A percentile compares a stretch with the other conserved stretches of the same genome.
Conservation (phyloP, 2,888 invertebrate genomes). For the Aleiodes leptofemur region DNA sequence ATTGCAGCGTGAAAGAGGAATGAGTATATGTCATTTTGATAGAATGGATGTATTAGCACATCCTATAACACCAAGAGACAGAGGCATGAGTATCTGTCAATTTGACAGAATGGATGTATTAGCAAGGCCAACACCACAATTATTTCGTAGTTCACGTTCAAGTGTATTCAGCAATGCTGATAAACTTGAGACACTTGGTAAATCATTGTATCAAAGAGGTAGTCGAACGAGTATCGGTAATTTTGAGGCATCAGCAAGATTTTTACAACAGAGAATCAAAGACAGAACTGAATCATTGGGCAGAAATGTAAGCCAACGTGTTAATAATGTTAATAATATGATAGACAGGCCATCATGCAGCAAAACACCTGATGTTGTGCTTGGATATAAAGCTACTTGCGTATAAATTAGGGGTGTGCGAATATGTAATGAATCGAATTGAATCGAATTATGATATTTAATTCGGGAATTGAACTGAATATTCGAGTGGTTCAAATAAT, state of each 20-base stretch:
- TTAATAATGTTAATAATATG: not conserved
- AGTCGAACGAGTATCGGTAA: slow-evolving; percentile 57
- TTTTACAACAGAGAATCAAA: slow-evolving; percentile 46
- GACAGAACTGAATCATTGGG: slow-evolving; percentile 45
- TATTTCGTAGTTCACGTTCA: slow-evolving; percentile 57
- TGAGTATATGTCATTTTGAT: slow-evolving; percentile 67
- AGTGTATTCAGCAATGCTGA: slow-evolving; percentile 62
- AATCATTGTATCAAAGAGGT: slow-evolving; percentile 51
- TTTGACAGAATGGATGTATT: slow-evolving; percentile 63
- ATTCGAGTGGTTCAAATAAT: too few species aligned
- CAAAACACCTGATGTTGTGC: slow-evolving; percentile 64
- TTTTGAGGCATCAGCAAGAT: slow-evolving; percentile 54
- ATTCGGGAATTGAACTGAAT: too few species aligned
- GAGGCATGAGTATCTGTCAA: slow-evolving; percentile 66
- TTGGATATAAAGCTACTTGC: slow-evolving; percentile 69
- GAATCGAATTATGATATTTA: too few species aligned
- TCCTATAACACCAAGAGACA: slow-evolving; percentile 65
- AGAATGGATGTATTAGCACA: slow-evolving; percentile 62
- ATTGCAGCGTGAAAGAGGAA: slow-evolving; percentile 63
- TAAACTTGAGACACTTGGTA: slow-evolving; percentile 55
- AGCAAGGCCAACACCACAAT: slow-evolving; percentile 54
- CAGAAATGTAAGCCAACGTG: not conserved
- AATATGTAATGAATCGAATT: too few species aligned
- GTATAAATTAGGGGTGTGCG: too few species aligned
- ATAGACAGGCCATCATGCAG: slow-evolving; percentile 67